Evolutionary conservation across 2,888 invertebrate genomes (phyloP).

Genomic region (Acholoe squamosa): DNA sequence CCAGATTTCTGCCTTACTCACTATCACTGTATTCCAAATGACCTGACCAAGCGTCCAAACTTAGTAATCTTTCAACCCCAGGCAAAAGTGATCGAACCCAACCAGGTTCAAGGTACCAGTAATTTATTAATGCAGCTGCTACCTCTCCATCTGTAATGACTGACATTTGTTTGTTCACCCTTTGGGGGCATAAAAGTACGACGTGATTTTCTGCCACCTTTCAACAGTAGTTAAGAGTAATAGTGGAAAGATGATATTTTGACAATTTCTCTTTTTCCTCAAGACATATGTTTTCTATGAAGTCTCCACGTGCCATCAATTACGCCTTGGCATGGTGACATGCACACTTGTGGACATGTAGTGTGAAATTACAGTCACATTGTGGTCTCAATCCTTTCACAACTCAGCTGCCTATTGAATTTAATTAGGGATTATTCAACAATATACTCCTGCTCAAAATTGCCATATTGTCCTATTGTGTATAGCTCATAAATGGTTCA

Average conservation of each 20-base stretch:
- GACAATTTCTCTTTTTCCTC: neutral
- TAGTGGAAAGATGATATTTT: neutral
- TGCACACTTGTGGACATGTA: slow-evolving; percentile 5
- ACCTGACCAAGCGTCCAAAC: neutral
- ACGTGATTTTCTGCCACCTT: neutral
- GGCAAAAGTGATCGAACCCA: no score
- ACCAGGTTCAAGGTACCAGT: neutral
- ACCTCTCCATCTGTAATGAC: neutral
- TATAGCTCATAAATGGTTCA: no score
- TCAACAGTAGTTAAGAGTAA: neutral
- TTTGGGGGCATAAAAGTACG: neutral
- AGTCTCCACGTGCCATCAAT: slow-evolving; percentile 3
- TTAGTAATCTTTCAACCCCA: neutral
- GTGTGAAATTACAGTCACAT: neutral
- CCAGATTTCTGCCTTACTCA: no score
- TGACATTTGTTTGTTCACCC: slow-evolving; percentile 9
- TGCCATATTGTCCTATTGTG: no score
- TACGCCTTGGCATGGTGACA: neutral
- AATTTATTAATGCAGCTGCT: slow-evolving; percentile 29
- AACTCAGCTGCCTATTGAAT: no score
- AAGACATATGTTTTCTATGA: neutral
- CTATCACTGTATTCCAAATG: no score
- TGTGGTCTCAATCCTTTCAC: no score
- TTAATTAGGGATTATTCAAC: no score
- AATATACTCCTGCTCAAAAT: no score